A percentile compares a stretch with the other conserved stretches of the same genome.
phyloP scores from a whole-genome alignment of 1,140 invertebrate species.

The Drosophila sp. region DNA sequence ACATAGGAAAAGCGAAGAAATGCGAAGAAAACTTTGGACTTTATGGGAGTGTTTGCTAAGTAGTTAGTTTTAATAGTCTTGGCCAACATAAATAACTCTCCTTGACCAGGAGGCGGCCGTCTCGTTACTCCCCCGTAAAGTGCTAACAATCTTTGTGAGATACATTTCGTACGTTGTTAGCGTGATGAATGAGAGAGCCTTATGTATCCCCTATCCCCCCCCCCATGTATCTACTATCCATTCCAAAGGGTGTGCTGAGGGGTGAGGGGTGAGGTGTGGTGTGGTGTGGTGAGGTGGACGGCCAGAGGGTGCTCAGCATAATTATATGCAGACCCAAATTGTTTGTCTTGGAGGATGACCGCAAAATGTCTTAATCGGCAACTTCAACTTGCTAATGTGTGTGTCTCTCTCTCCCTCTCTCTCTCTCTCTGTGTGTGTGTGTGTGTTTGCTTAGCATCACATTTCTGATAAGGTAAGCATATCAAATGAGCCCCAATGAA shows the following conservation, averaged over 20 bases:
- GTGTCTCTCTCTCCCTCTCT: not conserved
- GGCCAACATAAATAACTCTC: constrained; percentile 73
- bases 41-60: constrained; percentile 69
- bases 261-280: constrained; percentile 4
- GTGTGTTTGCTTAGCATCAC: constrained; percentile 16
- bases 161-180: constrained; percentile 66
- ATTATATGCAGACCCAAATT: constrained; percentile 41
- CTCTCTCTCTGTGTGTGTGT: constrained; percentile 8
- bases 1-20: not conserved
- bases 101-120: constrained; percentile 34
- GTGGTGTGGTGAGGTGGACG: not conserved
- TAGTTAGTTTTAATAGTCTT: constrained; percentile 79
- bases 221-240: not conserved
- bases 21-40: not conserved
- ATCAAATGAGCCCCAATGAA: not conserved
- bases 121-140: constrained; percentile 41
- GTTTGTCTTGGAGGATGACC: constrained; percentile 18
- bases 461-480: constrained; percentile 23
- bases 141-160: constrained; percentile 73
- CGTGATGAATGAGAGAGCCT: constrained; percentile 52
- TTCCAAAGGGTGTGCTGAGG: not conserved
- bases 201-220: constrained; percentile 5
- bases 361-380: constrained; percentile 20
- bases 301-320: constrained; percentile 18
- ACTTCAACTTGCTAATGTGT: constrained; percentile 13